A percentile compares a stretch with the other conserved stretches of the same genome.
phyloP scores from a whole-genome alignment of 2,888 invertebrate species.

The Volucella zonaria region DNA sequence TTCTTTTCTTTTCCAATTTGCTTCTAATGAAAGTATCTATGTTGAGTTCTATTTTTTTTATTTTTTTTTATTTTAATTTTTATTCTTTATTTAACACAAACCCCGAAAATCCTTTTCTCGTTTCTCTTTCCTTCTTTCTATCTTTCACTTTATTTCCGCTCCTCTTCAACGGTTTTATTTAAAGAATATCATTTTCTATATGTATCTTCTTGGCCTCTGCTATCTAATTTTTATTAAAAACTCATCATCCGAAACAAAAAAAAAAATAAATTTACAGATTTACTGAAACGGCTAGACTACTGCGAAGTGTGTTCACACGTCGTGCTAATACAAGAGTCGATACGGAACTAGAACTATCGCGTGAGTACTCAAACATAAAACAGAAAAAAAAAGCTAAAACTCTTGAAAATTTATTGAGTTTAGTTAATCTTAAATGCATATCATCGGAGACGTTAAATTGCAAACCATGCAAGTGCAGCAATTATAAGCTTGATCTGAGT shows the following conservation, averaged over 20 bases:
- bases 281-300: conserved; percentile 97
- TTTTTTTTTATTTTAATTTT: not conserved
- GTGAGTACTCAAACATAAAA: conserved; percentile 87
- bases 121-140: not conserved
- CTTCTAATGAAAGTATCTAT: no score
- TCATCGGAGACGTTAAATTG: not conserved
- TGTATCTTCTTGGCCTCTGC: conserved; percentile 7
- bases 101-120: conserved; percentile 12
- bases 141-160: not conserved
- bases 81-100: not conserved
- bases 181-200: conserved; percentile 15
- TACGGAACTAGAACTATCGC: conserved; percentile 95
- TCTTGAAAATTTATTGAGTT: not conserved
- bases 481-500: no score
- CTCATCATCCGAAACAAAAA: conserved; percentile 42
- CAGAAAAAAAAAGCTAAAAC: conserved; percentile 17
- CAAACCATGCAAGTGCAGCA: no score
- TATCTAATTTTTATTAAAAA: conserved; percentile 31
- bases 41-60: not conserved
- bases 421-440: not conserved
- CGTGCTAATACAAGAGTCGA: conserved; percentile 91
- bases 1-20: no score
- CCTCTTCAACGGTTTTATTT: not conserved
- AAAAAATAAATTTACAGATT: conserved; percentile 87
- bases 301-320: conserved; percentile 94